Evolutionary conservation across 1,140 invertebrate species (phyloP).

Genomic region (Eurosta solidaginis): DNA sequence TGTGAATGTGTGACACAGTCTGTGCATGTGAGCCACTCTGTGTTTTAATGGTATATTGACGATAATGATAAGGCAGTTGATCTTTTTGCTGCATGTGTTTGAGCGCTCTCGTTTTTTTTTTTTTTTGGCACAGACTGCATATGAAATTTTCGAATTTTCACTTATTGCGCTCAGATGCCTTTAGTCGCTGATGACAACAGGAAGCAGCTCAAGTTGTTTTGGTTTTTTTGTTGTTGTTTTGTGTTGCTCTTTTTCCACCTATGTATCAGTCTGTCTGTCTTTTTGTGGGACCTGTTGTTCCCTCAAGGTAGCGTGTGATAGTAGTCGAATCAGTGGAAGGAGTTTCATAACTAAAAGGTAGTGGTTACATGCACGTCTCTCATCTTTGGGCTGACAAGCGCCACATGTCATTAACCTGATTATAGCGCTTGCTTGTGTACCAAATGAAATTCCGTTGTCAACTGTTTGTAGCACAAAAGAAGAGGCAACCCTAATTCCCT

Average conservation of each 20-base stretch:
- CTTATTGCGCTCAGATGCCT: slow-evolving; percentile 17
- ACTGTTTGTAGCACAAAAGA: background rate
- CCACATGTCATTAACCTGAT: slow-evolving; percentile 19
- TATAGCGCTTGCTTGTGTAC: background rate
- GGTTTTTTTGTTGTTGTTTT: background rate
- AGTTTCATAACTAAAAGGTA: background rate
- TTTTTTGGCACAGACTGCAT: background rate
- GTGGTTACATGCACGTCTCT: background rate
- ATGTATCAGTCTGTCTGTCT: background rate
- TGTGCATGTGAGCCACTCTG: background rate
- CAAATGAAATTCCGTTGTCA: too few species aligned
- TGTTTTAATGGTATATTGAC: background rate
- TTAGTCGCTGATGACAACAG: background rate
- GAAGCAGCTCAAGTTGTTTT: background rate
- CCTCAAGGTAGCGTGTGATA: background rate
- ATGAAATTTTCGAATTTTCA: slow-evolving; percentile 29
- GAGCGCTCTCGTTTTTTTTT: background rate
- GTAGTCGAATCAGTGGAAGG: too few species aligned
- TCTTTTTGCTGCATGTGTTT: background rate
- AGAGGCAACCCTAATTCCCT: background rate
- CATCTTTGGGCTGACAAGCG: background rate
- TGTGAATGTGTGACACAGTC: background rate
- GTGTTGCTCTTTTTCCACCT: too few species aligned
- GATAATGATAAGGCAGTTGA: slow-evolving; percentile 17
- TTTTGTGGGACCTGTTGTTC: background rate